These are phyloP conservation scores for Trochalopteron elliotii DNA, from an alignment of 2,113 vertebrate species.

Conservation along the genomic window DNA sequence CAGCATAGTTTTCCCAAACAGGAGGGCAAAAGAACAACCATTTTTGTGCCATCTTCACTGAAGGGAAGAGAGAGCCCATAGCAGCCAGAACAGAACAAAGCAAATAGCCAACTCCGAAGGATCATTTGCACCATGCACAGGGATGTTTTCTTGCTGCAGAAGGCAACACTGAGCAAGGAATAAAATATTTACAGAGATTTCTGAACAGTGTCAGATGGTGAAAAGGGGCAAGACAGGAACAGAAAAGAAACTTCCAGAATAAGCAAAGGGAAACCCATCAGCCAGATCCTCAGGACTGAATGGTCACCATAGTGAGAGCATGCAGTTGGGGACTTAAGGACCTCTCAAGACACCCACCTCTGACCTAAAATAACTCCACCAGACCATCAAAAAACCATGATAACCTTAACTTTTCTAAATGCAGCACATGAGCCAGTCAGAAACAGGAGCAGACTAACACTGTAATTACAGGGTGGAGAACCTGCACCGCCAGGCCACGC, in stretches of 20 bases:
- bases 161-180: neutral
- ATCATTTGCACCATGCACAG: neutral
- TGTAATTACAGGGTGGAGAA: neutral
- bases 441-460: neutral
- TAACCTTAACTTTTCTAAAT: neutral
- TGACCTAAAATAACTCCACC: neutral
- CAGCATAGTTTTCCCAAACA: accelerated
- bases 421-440: neutral
- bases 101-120: neutral
- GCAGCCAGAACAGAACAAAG: neutral
- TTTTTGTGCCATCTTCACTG: neutral
- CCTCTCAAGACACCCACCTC: neutral
- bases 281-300: accelerated
- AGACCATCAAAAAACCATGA: neutral
- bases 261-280: neutral
- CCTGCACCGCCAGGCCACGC: neutral
- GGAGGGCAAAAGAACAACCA: neutral
- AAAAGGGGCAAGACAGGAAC: neutral
- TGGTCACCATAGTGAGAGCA: neutral
- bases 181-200: neutral
- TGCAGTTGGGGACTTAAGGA: neutral
- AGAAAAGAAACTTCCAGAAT: neutral
- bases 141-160: neutral
- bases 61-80: neutral
- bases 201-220: neutral